Percentiles rank a stretch among this genome's conserved stretches.
Evolutionary conservation across 2,888 invertebrate species (phyloP).

Genomic region (Nebria brevicollis): DNA sequence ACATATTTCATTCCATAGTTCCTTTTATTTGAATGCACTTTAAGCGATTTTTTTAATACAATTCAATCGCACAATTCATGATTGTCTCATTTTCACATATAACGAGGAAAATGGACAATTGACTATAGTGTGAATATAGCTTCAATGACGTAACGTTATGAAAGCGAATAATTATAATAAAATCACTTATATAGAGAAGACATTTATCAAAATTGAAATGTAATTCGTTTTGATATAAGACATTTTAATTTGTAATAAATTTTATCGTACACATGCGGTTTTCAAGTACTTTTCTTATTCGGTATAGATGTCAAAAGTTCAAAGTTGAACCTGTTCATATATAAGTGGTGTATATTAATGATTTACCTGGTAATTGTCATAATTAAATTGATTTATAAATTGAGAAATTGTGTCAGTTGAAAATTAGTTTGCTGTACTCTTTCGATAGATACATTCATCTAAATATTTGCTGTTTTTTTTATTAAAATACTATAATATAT

Average conservation of each 20-base stretch:
- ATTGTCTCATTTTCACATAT: no score
- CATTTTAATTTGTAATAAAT: neutral
- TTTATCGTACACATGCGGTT: neutral
- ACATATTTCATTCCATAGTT: no score
- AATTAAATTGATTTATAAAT: neutral
- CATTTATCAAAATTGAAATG: neutral
- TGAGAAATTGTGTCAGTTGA: neutral
- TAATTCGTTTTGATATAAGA: neutral
- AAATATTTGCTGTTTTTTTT: neutral
- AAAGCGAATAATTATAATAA: neutral
- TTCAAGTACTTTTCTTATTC: neutral
- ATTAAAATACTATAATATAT: no score
- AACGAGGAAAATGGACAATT: no score
- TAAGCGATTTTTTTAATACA: no score
- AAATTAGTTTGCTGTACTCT: neutral
- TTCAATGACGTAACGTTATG: neutral
- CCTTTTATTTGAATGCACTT: no score
- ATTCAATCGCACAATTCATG: no score
- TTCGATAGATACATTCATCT: neutral
- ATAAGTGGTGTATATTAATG: neutral
- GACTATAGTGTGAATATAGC: neutral
- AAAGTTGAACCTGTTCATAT: neutral
- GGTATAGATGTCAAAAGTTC: neutral
- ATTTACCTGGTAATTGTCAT: neutral
- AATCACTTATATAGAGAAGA: neutral